phyloP scores from a whole-genome alignment of 1,140 invertebrate species.

The Trachelipus rathkii region DNA sequence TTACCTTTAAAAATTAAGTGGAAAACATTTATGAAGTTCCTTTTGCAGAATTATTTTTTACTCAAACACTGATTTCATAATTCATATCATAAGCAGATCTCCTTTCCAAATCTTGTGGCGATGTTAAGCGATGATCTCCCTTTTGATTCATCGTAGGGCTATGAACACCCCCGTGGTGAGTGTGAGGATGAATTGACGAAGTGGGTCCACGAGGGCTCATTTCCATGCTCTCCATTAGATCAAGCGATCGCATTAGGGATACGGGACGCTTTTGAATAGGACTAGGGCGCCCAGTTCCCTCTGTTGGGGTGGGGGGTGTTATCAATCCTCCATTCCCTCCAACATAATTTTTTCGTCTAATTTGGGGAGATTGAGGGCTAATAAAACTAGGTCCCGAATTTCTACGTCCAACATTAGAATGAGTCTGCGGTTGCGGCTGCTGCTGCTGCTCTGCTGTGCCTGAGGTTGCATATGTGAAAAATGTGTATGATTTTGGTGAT shows the following conservation, averaged over 20 bases:
- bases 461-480: slow-evolving; percentile 47
- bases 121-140: background rate
- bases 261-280: slow-evolving; percentile 64
- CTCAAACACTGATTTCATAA: background rate
- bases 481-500: slow-evolving; percentile 56
- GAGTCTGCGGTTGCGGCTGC: slow-evolving; percentile 50
- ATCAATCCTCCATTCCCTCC: slow-evolving; percentile 28
- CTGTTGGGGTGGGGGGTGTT: slow-evolving; percentile 42
- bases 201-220: background rate
- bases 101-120: background rate
- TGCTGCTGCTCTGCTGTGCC: slow-evolving; percentile 56
- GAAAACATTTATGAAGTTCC: background rate
- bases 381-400: slow-evolving; percentile 45
- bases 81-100: background rate
- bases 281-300: slow-evolving; percentile 43
- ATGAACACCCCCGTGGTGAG: background rate
- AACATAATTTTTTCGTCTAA: slow-evolving; percentile 38
- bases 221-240: slow-evolving; percentile 48
- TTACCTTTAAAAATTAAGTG: too few relatives aligned
- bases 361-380: slow-evolving; percentile 50
- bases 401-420: slow-evolving; percentile 33
- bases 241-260: slow-evolving; percentile 84
- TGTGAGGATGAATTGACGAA: background rate
- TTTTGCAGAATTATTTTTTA: background rate
- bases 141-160: background rate